Base-by-base conservation (phyloP, 2,797 vertebrate genomes). In the Chelidonichthys spinosus region DNA sequence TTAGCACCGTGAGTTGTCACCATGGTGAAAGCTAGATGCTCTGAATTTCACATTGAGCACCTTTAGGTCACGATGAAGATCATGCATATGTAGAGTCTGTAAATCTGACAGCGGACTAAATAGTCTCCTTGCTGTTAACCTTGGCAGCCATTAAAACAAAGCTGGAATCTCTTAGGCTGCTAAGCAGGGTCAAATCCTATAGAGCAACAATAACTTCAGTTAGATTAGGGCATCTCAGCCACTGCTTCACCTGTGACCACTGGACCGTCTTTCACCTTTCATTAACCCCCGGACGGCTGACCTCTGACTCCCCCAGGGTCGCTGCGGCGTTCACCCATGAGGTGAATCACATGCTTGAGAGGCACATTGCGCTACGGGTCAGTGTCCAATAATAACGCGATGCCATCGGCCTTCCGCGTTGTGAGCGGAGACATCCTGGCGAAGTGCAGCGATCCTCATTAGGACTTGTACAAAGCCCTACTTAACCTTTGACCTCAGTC, bases 401-500 rank as follows among this genome's bases (percentile, higher is more conserved):
- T 6, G 7, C 43, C 53, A 74, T 54, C 17, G 8, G 35, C 42
- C 73, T 4, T 62, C 53, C 59, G 25, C 44, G 37, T 53, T 78
- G 54, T 74, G 55, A 79, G 50, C 77, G 36, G 37, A 85, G 53
- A 32, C 69, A 33, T 75, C 60, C 60, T 74, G 69, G 76, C 25
- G 17, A 82, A 85, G 82, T 81, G 69, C 53, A 70, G 62, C 58
- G 61, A 88, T 80, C 83, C 79, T 92, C 86, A 89, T 88, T 87
- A 88, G 82, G 78, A 78, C 61, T 73, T 73, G 66, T 72, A 81
- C 82, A 85, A 87, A 92, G 82, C 87, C 79, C 78, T 85, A 76
- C 81, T 91, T 91, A 92, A 83, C 88, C 82, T 90, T 61, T 83
- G 74, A 86, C 83, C 81, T 78, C 56, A 67, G 33, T 46, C 59